These are phyloP conservation scores for Paramormyrops hopkinsi DNA, from an alignment of 2,797 vertebrate genomes.

Conservation along the genomic window DNA sequence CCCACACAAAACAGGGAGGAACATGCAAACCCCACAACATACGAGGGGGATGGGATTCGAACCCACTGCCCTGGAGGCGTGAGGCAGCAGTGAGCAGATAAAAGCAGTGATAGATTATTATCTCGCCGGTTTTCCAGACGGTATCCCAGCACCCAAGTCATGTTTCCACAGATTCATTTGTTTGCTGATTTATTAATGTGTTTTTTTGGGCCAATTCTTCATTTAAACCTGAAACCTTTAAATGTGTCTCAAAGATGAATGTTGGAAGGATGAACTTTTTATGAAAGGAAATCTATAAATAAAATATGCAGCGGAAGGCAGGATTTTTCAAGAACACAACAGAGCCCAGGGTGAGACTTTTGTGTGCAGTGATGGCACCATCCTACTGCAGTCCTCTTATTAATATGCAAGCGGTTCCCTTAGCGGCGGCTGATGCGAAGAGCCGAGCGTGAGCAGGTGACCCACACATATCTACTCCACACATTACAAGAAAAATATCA, in stretches of 20 bases:
- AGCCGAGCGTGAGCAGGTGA: neutral
- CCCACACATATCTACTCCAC: neutral
- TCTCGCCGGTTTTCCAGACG: neutral
- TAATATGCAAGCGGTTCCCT: neutral
- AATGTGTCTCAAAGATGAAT: neutral
- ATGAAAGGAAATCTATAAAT: conserved; percentile 4
- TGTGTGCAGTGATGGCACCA: neutral
- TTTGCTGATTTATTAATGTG: neutral
- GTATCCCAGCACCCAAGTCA: neutral
- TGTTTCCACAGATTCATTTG: neutral
- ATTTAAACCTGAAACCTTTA: conserved; percentile 3
- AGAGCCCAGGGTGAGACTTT: neutral
- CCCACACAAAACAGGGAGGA: neutral
- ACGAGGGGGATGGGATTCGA: neutral
- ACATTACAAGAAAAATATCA: neutral
- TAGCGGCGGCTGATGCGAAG: neutral
- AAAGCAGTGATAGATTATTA: neutral
- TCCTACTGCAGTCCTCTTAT: neutral
- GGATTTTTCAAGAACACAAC: neutral
- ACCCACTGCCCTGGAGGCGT: neutral
- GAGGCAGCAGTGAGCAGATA: neutral
- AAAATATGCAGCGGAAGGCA: neutral
- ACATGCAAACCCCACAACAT: neutral
- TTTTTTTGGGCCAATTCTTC: neutral
- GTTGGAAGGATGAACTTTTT: neutral